Conservation (phyloP, 1,140 invertebrate species). For the Zeugodacus cucurbitae region DNA sequence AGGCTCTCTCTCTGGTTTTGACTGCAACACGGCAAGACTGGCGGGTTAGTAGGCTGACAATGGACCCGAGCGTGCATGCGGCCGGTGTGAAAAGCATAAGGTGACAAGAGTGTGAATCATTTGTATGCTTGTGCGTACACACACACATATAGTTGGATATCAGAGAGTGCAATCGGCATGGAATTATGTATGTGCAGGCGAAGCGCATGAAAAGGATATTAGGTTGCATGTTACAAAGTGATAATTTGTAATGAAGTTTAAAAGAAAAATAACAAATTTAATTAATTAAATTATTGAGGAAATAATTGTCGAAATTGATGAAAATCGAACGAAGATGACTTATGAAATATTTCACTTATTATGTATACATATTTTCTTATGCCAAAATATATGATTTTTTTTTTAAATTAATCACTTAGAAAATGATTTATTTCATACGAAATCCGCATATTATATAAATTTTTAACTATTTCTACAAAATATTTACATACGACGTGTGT, state of each 20-base stretch:
- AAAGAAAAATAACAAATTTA: background rate
- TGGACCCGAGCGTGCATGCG: background rate
- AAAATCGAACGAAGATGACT: too few relatives aligned
- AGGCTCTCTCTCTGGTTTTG: constrained; percentile 22
- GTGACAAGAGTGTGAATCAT: constrained; percentile 1
- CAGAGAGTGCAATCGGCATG: background rate
- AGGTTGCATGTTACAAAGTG: background rate
- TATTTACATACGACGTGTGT: too few relatives aligned
- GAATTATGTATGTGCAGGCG: background rate
- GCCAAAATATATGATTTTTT: too few relatives aligned
- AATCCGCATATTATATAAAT: too few relatives aligned
- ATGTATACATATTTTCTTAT: too few relatives aligned
- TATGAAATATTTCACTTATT: too few relatives aligned
- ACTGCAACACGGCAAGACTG: background rate
- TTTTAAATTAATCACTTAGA: too few relatives aligned
- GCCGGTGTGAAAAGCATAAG: background rate
- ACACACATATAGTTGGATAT: background rate
- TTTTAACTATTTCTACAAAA: too few relatives aligned
- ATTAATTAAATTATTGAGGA: background rate
- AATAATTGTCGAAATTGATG: background rate
- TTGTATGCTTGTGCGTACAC: background rate
- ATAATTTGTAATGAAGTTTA: background rate
- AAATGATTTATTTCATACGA: too few relatives aligned
- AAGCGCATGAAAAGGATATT: constrained; percentile 32
- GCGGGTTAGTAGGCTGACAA: background rate